phyloP scores from a whole-genome alignment of 2,797 vertebrate genomes.

The Micrastur ruficollis region DNA sequence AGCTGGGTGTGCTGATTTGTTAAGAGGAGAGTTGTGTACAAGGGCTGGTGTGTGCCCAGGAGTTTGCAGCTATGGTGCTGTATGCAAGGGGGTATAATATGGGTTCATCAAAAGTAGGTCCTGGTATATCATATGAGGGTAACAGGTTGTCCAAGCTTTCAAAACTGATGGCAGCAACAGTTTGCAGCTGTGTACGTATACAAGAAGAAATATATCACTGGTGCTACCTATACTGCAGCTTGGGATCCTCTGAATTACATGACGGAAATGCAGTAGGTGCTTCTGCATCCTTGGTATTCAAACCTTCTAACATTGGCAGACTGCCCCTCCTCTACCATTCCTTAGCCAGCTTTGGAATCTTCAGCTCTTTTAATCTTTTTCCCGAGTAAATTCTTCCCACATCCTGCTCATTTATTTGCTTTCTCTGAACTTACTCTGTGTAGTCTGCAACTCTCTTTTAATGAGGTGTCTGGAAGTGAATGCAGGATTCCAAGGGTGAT shows the following conservation, averaged over 20 bases:
- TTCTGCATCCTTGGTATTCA: not conserved
- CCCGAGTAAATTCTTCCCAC: not conserved
- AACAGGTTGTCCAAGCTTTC: not conserved
- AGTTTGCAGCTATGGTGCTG: not conserved
- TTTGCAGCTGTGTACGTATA: not conserved
- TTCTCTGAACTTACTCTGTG: not conserved
- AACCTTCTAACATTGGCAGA: not conserved
- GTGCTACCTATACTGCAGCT: not conserved
- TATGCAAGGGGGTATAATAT: not conserved
- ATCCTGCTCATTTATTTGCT: not conserved
- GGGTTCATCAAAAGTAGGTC: not conserved
- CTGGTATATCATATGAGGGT: not conserved
- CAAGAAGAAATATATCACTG: not conserved
- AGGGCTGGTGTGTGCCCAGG: not conserved
- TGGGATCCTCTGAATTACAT: not conserved
- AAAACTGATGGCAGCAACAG: not conserved
- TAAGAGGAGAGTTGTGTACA: not conserved
- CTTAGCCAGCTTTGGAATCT: not conserved
- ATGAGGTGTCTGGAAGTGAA: constrained; percentile 17
- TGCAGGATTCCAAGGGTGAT: not conserved
- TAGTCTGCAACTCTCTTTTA: not conserved
- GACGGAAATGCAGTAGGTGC: not conserved
- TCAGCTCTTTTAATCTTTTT: not conserved
- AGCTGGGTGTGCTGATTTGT: not conserved
- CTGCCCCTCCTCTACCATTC: not conserved